Percentiles rank a stretch among this genome's conserved stretches.
phyloP scores from a whole-genome alignment of 1,140 invertebrate genomes.

The Oryzaephilus surinamensis region DNA sequence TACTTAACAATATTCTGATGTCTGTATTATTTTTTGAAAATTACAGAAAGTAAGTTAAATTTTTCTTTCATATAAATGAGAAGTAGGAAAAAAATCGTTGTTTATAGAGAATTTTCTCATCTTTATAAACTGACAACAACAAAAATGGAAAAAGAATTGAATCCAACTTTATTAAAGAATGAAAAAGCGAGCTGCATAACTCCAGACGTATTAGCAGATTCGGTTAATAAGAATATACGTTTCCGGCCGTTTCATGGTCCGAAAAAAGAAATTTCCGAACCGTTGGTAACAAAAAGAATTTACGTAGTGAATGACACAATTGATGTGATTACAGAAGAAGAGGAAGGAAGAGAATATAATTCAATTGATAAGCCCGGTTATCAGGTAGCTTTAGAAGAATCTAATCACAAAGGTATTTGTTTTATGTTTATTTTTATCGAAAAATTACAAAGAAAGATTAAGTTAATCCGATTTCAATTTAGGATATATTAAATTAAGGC shows the following conservation, averaged over 20 bases:
- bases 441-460: background rate
- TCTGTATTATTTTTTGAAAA: slow-evolving; percentile 67
- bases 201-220: slow-evolving; percentile 23
- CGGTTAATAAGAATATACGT: slow-evolving; percentile 22
- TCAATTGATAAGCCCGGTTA: slow-evolving; percentile 48
- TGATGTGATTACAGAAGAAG: slow-evolving; percentile 39
- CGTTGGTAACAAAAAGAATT: slow-evolving; percentile 51
- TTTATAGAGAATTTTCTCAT: too few relatives aligned
- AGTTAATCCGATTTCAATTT: slow-evolving; percentile 5
- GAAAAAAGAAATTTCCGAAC: slow-evolving; percentile 38
- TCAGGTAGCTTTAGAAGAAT: slow-evolving; percentile 53
- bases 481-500: slow-evolving; percentile 19
- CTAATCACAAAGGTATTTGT: slow-evolving; percentile 11
- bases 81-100: background rate
- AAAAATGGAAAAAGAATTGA: slow-evolving; percentile 13
- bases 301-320: slow-evolving; percentile 51
- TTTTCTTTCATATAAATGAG: slow-evolving; percentile 1
- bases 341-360: slow-evolving; percentile 40
- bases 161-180: slow-evolving; percentile 11
- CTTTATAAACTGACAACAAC: background rate
- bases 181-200: slow-evolving; percentile 18
- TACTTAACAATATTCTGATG: slow-evolving; percentile 66
- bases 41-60: slow-evolving; percentile 54
- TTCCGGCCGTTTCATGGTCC: slow-evolving; percentile 32
- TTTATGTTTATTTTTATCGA: background rate